phyloP scores from a whole-genome alignment of 2,888 invertebrate genomes.

The Hermaeophaga mercurialis region DNA sequence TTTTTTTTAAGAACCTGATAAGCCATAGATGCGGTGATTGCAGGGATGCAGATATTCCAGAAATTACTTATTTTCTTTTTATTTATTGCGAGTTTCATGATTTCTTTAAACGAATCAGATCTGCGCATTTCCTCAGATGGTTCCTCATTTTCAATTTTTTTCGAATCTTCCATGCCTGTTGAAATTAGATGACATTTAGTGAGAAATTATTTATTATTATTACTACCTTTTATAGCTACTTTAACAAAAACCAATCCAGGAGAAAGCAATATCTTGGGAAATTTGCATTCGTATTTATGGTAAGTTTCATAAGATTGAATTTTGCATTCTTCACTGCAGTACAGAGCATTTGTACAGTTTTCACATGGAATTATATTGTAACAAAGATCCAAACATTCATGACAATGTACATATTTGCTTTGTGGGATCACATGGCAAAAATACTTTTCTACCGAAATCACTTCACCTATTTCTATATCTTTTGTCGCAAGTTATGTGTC shows the following conservation, averaged over 20 bases:
- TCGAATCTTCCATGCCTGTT: too few relatives aligned
- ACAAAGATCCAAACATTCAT: constrained; percentile 66
- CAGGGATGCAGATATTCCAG: constrained; percentile 73
- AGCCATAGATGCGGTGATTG: constrained; percentile 67
- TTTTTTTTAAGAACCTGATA: constrained; percentile 63
- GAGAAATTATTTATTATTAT: too few relatives aligned
- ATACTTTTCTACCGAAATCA: constrained; percentile 76
- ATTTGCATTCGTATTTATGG: constrained; percentile 78
- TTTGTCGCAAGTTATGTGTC: constrained; percentile 71
- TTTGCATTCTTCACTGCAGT: constrained; percentile 68
- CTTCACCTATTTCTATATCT: constrained; percentile 72
- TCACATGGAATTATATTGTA: constrained; percentile 67
- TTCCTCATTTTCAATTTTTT: too few relatives aligned
- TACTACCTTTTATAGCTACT: too few relatives aligned
- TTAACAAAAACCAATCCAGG: too few relatives aligned
- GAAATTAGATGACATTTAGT: too few relatives aligned
- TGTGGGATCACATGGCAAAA: constrained; percentile 64
- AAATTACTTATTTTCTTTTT: constrained; percentile 64
- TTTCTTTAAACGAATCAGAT: constrained; percentile 61
- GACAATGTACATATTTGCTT: constrained; percentile 65
- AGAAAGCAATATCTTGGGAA: too few relatives aligned
- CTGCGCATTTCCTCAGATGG: too few relatives aligned
- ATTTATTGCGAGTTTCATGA: constrained; percentile 71
- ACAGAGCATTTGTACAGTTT: constrained; percentile 66
- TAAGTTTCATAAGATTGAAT: constrained; percentile 67